Evolutionary conservation across 2,888 invertebrate genomes (phyloP).

Genomic region (Cataglyphis livida): DNA sequence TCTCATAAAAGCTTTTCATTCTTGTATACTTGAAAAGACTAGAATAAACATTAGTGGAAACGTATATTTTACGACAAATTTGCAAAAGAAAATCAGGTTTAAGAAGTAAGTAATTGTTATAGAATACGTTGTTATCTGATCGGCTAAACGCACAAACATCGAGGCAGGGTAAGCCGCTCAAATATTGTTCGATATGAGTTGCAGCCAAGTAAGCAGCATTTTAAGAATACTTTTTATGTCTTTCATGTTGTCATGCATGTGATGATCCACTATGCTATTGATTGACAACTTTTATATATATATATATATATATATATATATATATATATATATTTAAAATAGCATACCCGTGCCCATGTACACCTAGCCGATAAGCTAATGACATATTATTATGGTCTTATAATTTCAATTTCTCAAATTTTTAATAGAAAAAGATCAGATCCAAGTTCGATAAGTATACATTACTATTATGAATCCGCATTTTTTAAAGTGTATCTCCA

Average conservation of each 20-base stretch:
- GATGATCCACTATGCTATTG: neutral
- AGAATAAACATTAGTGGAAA: neutral
- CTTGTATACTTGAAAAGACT: neutral
- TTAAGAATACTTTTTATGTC: neutral
- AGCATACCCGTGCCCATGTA: slow-evolving; percentile 27
- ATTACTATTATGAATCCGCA: neutral
- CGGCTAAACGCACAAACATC: slow-evolving; percentile 16
- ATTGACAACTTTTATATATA: slow-evolving; percentile 10
- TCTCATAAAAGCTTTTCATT: neutral
- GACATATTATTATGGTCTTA: neutral
- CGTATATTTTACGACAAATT: slow-evolving; percentile 5
- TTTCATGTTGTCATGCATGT: neutral
- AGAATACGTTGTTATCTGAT: neutral
- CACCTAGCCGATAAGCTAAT: slow-evolving; percentile 6
- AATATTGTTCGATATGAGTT: neutral
- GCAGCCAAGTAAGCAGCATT: slow-evolving; percentile 1
- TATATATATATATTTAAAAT: neutral
- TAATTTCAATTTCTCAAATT: neutral
- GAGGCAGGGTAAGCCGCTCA: slow-evolving; percentile 1
- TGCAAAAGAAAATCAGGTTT: neutral
- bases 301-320: neutral
- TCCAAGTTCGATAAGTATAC: neutral
- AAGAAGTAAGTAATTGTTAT: neutral
- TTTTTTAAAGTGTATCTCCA: neutral
- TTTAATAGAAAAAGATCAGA: neutral